Evolutionary conservation across 2,888 invertebrate genomes (phyloP).

Genomic region (Caenorhabditis sinica): DNA sequence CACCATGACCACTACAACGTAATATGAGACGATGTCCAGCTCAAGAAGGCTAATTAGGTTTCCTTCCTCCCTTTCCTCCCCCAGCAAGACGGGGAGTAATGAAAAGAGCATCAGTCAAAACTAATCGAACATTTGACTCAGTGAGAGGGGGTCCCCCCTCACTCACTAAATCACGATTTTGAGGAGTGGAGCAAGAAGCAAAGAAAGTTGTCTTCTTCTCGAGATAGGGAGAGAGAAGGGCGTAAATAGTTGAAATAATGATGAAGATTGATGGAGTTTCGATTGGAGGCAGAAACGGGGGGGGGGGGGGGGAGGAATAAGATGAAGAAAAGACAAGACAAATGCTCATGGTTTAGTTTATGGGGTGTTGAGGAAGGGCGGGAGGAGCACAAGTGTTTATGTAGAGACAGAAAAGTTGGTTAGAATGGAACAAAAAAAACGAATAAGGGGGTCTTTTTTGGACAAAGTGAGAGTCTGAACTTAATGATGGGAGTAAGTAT

Average conservation of each 20-base stretch:
- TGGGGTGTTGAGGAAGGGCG: neutral
- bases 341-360: constrained; percentile 1
- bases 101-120: constrained; percentile 64
- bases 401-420: neutral
- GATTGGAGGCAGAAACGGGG: neutral
- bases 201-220: constrained; percentile 40
- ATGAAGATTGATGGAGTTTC: constrained; percentile 66
- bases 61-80: neutral
- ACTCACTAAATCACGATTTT: constrained; percentile 64
- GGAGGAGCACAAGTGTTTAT: neutral
- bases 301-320: neutral
- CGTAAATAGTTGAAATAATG: constrained; percentile 67
- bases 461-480: too few species aligned
- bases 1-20: neutral
- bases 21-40: neutral
- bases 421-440: too few species aligned
- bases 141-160: neutral
- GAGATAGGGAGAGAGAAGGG: neutral
- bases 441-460: too few species aligned
- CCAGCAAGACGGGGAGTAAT: constrained; percentile 40
- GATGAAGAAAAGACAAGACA: neutral
- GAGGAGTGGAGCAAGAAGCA: constrained; percentile 6
- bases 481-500: too few species aligned
- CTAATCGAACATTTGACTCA: constrained; percentile 57
- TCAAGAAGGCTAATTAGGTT: constrained; percentile 50